Percentiles rank a stretch among this genome's conserved stretches.
Conservation (phyloP, 2,113 vertebrate species). For the Morone saxatilis region DNA sequence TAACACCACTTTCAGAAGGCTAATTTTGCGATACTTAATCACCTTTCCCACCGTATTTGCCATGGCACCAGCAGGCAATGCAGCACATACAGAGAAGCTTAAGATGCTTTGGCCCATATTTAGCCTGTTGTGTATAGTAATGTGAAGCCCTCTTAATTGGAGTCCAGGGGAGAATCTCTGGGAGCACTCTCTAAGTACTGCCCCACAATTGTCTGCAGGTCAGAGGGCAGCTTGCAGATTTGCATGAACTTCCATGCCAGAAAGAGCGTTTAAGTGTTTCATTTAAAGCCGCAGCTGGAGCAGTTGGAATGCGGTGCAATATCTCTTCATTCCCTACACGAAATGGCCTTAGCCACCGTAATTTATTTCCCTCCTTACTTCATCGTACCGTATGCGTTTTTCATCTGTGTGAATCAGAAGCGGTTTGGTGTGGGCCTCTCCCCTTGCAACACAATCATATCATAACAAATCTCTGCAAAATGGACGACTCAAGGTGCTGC, state of each 20-base stretch:
- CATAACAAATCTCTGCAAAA: slow-evolving; percentile 50
- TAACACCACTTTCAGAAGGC: slow-evolving; percentile 19
- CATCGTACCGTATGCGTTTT: slow-evolving; percentile 65
- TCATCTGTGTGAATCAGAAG: slow-evolving; percentile 61
- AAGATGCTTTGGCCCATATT: slow-evolving; percentile 61
- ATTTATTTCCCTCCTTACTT: slow-evolving; percentile 64
- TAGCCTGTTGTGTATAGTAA: slow-evolving; percentile 62
- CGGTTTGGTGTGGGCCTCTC: background rate
- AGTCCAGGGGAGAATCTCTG: slow-evolving; percentile 74
- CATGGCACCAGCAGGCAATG: slow-evolving; percentile 44
- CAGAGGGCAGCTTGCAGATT: slow-evolving; percentile 72
- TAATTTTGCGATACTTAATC: slow-evolving; percentile 46
- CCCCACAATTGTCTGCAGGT: slow-evolving; percentile 77
- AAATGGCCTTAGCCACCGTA: slow-evolving; percentile 68
- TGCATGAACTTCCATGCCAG: slow-evolving; percentile 55
- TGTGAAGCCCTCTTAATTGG: slow-evolving; percentile 78
- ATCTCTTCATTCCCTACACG: slow-evolving; percentile 63
- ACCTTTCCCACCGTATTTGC: slow-evolving; percentile 50
- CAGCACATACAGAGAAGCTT: slow-evolving; percentile 61
- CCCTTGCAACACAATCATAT: slow-evolving; percentile 51
- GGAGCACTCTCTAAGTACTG: slow-evolving; percentile 80
- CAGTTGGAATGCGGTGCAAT: slow-evolving; percentile 49
- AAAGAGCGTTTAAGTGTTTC: slow-evolving; percentile 65
- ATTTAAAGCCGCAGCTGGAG: slow-evolving; percentile 64
- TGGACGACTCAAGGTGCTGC: slow-evolving; percentile 31